Base-by-base conservation (phyloP, 2,888 invertebrate species). In the Drosophila rellima region DNA sequence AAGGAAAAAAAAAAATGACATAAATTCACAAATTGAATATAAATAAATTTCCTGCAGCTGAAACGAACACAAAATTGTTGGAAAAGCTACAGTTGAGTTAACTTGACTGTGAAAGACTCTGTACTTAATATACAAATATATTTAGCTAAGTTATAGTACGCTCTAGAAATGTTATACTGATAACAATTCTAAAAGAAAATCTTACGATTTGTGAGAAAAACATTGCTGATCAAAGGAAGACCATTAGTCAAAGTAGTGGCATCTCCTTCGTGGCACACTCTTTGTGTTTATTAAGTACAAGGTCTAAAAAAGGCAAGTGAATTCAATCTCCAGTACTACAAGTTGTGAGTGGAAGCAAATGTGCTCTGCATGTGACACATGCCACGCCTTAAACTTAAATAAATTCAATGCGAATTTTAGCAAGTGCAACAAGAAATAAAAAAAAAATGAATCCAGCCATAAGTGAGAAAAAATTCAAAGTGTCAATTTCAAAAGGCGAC, bases 11-110 rank as follows among this genome's bases (percentile, higher is more conserved):
- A 48, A 69, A 55, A 66, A 51, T 73, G 74, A 70, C 85, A 78
- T 78, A 84, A 84, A 84, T 73, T 79, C 82, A 48, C 70, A 85
- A 85, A 85, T 85, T 85, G 85, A 85, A 89, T 85, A 88, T 89
- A 89, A 89, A 85, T 89, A 85, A 85, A 85, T 85, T 85, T 85
- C 89, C 85, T 88, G 88, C 77, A 72, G 64, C 57, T 44, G 39
- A 64, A 56, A 68, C 18, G n/a, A 52, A 23, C 40, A 48, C 23
- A 62, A 23, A 61, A 15, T 40, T 18, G 39, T 18, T 13, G 18
- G n/a, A 48, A 11, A 33, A 10, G 7, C 13, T 11, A 3, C 11
- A 26, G 2, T 15, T 3, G 40, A 40, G 40, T 18, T 7, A 18
- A 3, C 10, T 4, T 0, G 18, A 40, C 40, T 18, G 11, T 40